These are phyloP conservation scores for Cydia amplana DNA, from an alignment of 1,140 invertebrate genomes.

Conservation along the genomic window DNA sequence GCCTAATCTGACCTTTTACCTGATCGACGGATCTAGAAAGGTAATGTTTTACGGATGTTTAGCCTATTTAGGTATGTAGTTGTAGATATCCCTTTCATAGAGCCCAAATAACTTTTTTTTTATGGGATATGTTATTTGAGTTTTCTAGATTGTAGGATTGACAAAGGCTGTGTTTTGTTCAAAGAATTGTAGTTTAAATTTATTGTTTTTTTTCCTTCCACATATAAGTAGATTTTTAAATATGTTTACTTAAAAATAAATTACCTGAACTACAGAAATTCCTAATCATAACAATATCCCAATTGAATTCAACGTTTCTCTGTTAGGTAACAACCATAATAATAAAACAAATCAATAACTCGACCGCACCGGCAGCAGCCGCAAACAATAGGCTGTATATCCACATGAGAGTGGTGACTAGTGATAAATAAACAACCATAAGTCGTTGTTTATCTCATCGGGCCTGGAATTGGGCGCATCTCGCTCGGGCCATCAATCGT, in stretches of 20 bases:
- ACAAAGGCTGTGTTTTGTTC: too few relatives aligned
- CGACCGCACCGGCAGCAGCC: slow-evolving; percentile 20
- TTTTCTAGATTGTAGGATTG: too few relatives aligned
- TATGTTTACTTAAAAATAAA: too few relatives aligned
- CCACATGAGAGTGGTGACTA: slow-evolving; percentile 32
- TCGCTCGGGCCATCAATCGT: slow-evolving; percentile 37
- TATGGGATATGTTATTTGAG: too few relatives aligned
- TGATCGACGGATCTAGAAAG: not conserved
- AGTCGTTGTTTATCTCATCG: slow-evolving; percentile 38
- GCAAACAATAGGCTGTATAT: slow-evolving; percentile 30
- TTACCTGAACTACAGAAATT: not conserved
- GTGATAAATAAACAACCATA: slow-evolving; percentile 32
- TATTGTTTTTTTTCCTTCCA: too few relatives aligned
- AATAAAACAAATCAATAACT: slow-evolving; percentile 25
- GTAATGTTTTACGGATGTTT: not conserved
- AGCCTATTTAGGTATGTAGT: too few relatives aligned
- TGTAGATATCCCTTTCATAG: too few relatives aligned
- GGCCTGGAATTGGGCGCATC: slow-evolving; percentile 37
- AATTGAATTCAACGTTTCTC: not conserved
- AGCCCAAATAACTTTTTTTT: too few relatives aligned
- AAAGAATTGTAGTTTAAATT: too few relatives aligned
- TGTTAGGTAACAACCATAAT: not conserved
- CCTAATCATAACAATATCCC: not conserved
- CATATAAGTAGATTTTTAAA: too few relatives aligned
- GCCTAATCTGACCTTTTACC: too few relatives aligned